Evolutionary conservation across 2,888 invertebrate genomes (phyloP).

Genomic region (Oligia latruncula): DNA sequence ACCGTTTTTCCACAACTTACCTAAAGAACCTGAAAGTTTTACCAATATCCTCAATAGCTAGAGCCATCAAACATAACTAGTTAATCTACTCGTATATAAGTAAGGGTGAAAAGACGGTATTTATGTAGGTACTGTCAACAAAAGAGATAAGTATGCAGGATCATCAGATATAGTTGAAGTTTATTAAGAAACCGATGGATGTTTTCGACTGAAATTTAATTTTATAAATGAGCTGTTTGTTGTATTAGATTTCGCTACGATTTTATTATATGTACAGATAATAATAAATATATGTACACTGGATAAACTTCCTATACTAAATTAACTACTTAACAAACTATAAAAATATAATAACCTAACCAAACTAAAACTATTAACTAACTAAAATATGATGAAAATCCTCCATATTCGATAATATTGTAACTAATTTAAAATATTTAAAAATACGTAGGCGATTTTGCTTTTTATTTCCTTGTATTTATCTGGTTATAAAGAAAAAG

Average conservation of each 20-base stretch:
- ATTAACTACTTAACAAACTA: no score
- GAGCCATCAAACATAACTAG: background rate
- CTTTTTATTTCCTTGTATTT: background rate
- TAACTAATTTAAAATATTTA: background rate
- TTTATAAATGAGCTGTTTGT: no score
- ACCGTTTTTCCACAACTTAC: background rate
- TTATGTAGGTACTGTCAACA: background rate
- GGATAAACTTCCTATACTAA: no score
- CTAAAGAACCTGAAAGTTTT: background rate
- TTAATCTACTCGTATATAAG: background rate
- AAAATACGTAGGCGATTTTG: background rate
- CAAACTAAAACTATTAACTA: no score
- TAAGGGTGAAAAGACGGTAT: background rate
- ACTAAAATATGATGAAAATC: no score
- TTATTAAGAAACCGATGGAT: no score
- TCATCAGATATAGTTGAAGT: no score
- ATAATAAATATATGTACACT: no score
- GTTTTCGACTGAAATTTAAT: no score
- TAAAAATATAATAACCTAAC: no score
- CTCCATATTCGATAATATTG: slow-evolving; percentile 1
- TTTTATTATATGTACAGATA: no score
- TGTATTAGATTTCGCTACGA: background rate
- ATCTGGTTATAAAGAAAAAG: background rate
- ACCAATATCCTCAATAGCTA: background rate
- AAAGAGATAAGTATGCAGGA: no score